Evolutionary conservation across 2,888 invertebrate genomes (phyloP), one percentile per base, ranked within the genome.

Genomic region (Tinea pellionella): DNA sequence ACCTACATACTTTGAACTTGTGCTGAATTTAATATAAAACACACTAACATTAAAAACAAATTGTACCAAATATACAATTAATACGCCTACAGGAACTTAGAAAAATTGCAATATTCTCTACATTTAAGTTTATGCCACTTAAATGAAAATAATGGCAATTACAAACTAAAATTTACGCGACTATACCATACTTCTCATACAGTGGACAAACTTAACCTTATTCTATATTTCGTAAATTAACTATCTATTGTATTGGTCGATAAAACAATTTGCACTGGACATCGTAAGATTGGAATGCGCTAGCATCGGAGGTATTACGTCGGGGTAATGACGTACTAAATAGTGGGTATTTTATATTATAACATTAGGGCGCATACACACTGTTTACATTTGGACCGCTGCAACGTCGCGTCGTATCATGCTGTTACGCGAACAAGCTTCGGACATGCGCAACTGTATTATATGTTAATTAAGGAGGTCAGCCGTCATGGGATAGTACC

Each of bases 81-180:
- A 85, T 85, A 86, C 76, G 79, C 78, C 87, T 87, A 87, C 85
- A 87, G 87, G 87, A 87, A 87, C 87, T 81, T 86, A 87, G 85
- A 78, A 84, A 80, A 86, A 85, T 87, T 86, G 86, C 86, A 86
- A 83, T 85, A 79, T 78, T 82, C 85, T 84, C 82, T 85, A 86
- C 83, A 83, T 80, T 83, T 85, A n/a, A 86, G 83, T 74, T 51
- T 86, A 87, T 86, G 86, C 86, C 87, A 87, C 86, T 84, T 83
- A 82, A 79, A 72, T 57, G 57, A 32, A 57, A 15, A 57, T 32
- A 75, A 69, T 73, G 77, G 75, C 70, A 73, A 72, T 71, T 71
- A 74, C 68, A 74, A n/a, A 75, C 67, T 74, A 74, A 73, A 74
- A 24, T 6, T 24, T 6, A 24, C 75, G 47, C 13, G 11, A 47